phyloP scores from a whole-genome alignment of 2,113 vertebrate genomes.

The Apteryx mantelli region DNA sequence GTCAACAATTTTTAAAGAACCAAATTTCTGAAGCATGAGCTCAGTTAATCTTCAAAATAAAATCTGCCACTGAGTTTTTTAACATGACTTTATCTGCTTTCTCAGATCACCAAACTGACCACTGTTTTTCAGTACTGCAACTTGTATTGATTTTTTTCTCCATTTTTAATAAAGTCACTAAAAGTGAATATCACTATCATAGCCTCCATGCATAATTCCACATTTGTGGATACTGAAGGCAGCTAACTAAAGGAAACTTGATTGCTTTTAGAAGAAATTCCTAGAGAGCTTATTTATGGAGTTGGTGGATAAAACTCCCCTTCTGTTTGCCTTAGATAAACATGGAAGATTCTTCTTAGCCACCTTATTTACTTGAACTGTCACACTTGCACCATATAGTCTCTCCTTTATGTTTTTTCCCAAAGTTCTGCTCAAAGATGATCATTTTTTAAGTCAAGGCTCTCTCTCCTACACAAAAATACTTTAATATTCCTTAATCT shows the following conservation, averaged over 20 bases:
- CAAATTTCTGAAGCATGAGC: not conserved
- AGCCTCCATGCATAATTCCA: conserved; percentile 50
- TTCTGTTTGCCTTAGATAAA: conserved; percentile 3
- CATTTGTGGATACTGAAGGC: conserved; percentile 12
- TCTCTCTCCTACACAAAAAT: too few relatives aligned
- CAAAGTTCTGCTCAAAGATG: not conserved
- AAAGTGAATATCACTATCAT: conserved; percentile 40
- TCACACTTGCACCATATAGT: not conserved
- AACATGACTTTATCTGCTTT: conserved; percentile 8
- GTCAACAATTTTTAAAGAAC: not conserved
- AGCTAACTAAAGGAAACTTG: conserved; percentile 25
- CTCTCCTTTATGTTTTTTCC: not conserved
- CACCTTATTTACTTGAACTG: not conserved
- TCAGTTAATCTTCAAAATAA: conserved; percentile 22
- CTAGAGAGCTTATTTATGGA: not conserved
- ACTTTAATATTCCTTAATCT: not conserved
- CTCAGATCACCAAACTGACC: conserved; percentile 1
- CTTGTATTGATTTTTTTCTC: conserved; percentile 31
- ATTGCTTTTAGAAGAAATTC: conserved; percentile 23
- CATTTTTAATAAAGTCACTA: conserved; percentile 35
- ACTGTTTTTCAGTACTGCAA: not conserved
- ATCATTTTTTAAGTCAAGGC: not conserved
- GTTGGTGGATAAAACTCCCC: not conserved
- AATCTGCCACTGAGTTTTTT: not conserved
- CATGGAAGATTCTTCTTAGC: not conserved